These are phyloP conservation scores for Nyctibius grandis DNA, from an alignment of 2,797 vertebrate genomes.

Conservation along the genomic window DNA sequence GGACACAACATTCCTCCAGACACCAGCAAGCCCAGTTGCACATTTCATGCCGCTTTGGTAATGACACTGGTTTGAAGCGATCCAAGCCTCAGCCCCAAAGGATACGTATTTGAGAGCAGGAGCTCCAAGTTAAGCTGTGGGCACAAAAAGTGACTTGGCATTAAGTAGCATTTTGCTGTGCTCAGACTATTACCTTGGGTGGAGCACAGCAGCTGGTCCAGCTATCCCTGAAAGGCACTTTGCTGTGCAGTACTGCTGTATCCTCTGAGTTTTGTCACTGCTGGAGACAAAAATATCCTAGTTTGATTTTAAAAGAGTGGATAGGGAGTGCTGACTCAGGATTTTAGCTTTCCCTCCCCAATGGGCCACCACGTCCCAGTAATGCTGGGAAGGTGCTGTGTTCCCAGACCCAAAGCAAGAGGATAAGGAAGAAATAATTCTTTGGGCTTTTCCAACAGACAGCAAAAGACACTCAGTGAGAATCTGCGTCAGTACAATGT, in stretches of 20 bases:
- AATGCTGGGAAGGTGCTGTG: background rate
- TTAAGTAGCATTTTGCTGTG: conserved; percentile 1
- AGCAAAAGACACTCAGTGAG: background rate
- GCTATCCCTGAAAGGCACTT: conserved; percentile 20
- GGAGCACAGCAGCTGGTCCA: conserved; percentile 33
- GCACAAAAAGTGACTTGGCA: conserved; percentile 18
- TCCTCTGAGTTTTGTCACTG: background rate
- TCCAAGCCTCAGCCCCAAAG: background rate
- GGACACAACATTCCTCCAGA: background rate
- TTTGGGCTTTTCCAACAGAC: background rate
- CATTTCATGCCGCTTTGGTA: background rate
- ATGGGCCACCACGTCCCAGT: background rate
- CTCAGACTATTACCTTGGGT: conserved; percentile 31
- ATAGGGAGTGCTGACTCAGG: conserved; percentile 1
- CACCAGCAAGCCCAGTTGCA: accelerated
- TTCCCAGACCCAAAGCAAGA: background rate
- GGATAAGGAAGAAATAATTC: background rate
- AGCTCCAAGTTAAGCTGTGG: background rate
- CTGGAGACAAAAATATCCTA: background rate
- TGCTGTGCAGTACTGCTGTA: background rate
- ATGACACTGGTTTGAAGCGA: background rate
- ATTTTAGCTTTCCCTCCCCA: background rate
- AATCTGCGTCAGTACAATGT: background rate
- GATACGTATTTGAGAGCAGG: background rate
- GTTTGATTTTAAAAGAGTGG: background rate